phyloP scores from a whole-genome alignment of 2,113 vertebrate genomes.

The Salminus brasiliensis region DNA sequence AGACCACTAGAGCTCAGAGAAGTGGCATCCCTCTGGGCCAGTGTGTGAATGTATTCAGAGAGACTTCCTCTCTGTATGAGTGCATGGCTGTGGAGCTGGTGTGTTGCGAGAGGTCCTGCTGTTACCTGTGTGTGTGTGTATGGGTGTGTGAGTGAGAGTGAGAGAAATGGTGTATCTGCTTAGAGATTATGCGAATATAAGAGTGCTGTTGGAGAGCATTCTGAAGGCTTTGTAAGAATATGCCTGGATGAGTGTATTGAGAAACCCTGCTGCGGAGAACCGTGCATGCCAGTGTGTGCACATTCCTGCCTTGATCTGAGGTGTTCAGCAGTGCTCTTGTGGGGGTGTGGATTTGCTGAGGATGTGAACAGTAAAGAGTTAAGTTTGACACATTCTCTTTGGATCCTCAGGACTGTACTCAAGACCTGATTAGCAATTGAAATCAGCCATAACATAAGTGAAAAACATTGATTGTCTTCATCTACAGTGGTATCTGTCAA shows the following conservation, averaged over 20 bases:
- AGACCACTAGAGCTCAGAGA: slow-evolving; percentile 33
- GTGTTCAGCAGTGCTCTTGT: slow-evolving; percentile 48
- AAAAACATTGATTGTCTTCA: no score
- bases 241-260: slow-evolving; percentile 42
- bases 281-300: slow-evolving; percentile 65
- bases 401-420: slow-evolving; percentile 72
- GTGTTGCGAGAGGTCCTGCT: slow-evolving; percentile 37
- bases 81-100: slow-evolving; percentile 24
- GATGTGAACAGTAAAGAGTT: slow-evolving; percentile 60
- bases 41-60: slow-evolving; percentile 44
- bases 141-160: slow-evolving; percentile 22
- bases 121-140: slow-evolving; percentile 35
- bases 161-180: slow-evolving; percentile 17
- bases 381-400: slow-evolving; percentile 69
- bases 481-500: no score
- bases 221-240: slow-evolving; percentile 40
- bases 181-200: slow-evolving; percentile 36
- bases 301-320: slow-evolving; percentile 66
- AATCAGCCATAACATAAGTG: no score
- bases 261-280: slow-evolving; percentile 52
- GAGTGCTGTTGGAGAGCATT: slow-evolving; percentile 34
- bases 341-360: slow-evolving; percentile 9
- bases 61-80: slow-evolving; percentile 40
- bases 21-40: slow-evolving; percentile 37
- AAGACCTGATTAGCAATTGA: slow-evolving; percentile 76